These are phyloP conservation scores for Muscidifurax raptorellus DNA, from an alignment of 1,140 invertebrate species.

Conservation along the genomic window DNA sequence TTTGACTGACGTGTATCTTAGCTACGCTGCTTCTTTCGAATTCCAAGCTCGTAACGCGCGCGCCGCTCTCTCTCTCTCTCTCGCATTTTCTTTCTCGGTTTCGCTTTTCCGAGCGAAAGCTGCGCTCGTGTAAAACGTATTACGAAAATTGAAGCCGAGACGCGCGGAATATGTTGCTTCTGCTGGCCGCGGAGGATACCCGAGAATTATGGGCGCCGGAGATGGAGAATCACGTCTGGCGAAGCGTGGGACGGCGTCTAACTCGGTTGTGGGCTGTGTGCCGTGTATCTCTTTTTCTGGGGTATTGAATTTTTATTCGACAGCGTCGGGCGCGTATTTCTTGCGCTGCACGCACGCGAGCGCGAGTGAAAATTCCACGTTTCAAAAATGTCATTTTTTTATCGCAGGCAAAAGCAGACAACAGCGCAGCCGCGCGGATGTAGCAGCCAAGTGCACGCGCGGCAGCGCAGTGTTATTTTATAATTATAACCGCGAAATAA, in stretches of 20 bases:
- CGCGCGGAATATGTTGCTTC: not conserved
- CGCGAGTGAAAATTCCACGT: not conserved
- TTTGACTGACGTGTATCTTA: conserved; percentile 58
- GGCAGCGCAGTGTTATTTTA: conserved; percentile 21
- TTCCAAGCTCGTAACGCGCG: not conserved
- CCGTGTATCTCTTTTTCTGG: not conserved
- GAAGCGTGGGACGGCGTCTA: not conserved
- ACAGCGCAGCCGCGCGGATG: too few species aligned
- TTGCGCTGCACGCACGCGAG: too few species aligned
- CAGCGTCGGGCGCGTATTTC: not conserved
- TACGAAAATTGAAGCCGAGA: not conserved
- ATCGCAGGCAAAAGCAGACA: too few species aligned
- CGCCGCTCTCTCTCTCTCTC: not conserved
- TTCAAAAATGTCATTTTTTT: not conserved
- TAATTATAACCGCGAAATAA: conserved; percentile 25
- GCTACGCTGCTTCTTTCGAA: conserved; percentile 18
- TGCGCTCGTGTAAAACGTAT: not conserved
- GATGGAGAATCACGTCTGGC: not conserved
- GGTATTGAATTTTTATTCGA: not conserved
- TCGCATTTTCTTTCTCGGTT: not conserved
- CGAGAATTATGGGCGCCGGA: not conserved
- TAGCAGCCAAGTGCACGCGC: too few species aligned
- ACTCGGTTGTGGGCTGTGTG: not conserved
- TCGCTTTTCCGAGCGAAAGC: not conserved
- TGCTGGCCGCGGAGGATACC: not conserved